Evolutionary conservation across 2,113 vertebrate species (phyloP).

Genomic region (Gambusia affinis): DNA sequence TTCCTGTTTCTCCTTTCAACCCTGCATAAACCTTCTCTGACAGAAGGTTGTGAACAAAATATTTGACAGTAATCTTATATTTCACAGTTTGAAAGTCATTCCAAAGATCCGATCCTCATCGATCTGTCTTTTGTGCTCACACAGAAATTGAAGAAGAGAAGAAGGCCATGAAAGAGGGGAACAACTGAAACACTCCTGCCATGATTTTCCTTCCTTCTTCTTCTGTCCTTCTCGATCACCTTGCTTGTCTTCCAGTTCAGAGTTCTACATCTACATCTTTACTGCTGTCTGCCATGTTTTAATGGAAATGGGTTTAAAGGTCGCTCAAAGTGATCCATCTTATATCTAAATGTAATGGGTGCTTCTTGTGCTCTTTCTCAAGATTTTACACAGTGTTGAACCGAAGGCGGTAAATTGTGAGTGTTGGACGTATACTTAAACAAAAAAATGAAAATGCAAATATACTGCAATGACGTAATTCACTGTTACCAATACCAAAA

Average conservation of each 20-base stretch:
- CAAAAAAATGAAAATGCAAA: too few relatives aligned
- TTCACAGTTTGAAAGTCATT: neutral
- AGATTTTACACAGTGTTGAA: neutral
- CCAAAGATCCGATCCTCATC: neutral
- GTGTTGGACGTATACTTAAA: neutral
- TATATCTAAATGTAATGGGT: constrained; percentile 18
- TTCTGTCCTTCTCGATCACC: constrained; percentile 6
- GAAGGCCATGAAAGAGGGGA: constrained; percentile 38
- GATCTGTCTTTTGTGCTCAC: constrained; percentile 12
- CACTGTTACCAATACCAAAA: constrained; percentile 19
- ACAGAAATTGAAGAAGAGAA: constrained; percentile 87
- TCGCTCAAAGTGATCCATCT: constrained; percentile 7
- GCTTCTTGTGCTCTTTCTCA: constrained; percentile 26
- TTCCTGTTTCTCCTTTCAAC: neutral
- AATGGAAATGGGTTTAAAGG: constrained; percentile 19
- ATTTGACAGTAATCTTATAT: too few relatives aligned
- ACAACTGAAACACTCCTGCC: constrained; percentile 38
- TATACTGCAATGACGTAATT: neutral
- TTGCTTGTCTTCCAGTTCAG: constrained; percentile 7
- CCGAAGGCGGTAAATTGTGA: neutral
- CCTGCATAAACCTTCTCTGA: neutral
- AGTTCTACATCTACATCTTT: constrained; percentile 15
- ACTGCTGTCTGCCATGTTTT: constrained; percentile 10
- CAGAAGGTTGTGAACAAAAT: neutral
- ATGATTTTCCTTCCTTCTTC: constrained; percentile 13